phyloP scores from a whole-genome alignment of 2,113 vertebrate genomes.

The Centropristis striata region DNA sequence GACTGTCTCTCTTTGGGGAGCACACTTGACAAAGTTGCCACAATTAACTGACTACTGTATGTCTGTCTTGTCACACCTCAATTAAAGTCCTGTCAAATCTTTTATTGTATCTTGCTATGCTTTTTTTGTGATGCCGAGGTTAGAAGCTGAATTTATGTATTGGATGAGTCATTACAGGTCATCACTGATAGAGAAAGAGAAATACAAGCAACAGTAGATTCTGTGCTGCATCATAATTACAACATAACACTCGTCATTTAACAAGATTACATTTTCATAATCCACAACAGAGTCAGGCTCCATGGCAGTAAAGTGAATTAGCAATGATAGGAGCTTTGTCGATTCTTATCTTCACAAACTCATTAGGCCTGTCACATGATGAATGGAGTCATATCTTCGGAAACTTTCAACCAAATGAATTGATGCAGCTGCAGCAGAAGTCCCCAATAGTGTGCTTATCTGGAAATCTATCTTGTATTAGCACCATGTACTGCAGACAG shows the following conservation, averaged over 20 bases:
- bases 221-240: constrained; percentile 37
- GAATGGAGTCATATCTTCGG: constrained; percentile 31
- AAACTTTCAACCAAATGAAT: constrained; percentile 34
- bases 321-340: constrained; percentile 49
- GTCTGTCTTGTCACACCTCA: background rate
- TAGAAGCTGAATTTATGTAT: background rate
- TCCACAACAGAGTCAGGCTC: constrained; percentile 62
- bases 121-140: background rate
- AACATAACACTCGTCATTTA: constrained; percentile 39
- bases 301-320: constrained; percentile 58
- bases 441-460: constrained; percentile 12
- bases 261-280: constrained; percentile 64
- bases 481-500: background rate
- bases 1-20: background rate
- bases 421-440: background rate
- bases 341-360: constrained; percentile 63
- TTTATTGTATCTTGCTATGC: background rate
- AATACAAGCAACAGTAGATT: background rate
- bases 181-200: background rate
- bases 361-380: constrained; percentile 43
- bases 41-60: background rate
- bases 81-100: background rate
- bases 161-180: background rate
- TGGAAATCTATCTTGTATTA: constrained; percentile 21
- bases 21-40: background rate